phyloP scores from a whole-genome alignment of 2,888 invertebrate species.

The Netelia fuscicornis region DNA sequence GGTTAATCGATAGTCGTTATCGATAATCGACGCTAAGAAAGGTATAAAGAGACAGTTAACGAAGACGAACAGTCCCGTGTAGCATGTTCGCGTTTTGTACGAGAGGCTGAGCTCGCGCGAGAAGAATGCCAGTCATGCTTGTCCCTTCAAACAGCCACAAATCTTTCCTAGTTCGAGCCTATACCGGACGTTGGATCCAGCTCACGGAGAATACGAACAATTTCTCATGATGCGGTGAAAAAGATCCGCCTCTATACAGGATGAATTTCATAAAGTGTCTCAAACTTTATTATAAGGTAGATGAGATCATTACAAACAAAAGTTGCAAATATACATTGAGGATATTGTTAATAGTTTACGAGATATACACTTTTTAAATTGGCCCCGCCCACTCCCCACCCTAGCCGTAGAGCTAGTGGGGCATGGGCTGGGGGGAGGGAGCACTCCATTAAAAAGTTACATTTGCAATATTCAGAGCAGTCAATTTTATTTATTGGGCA shows the following conservation, averaged over 20 bases:
- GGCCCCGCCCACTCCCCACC: no score
- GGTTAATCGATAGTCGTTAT: constrained; percentile 53
- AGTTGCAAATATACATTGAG: no score
- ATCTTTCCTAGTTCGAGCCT: constrained; percentile 48
- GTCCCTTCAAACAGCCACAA: constrained; percentile 44
- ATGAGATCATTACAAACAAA: no score
- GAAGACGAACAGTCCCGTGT: constrained; percentile 17
- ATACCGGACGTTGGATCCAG: constrained; percentile 25
- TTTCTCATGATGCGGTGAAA: constrained; percentile 1
- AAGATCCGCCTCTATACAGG: background rate
- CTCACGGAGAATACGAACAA: constrained; percentile 26
- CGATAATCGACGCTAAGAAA: constrained; percentile 45
- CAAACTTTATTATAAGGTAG: no score
- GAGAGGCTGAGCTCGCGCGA: background rate
- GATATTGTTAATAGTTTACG: no score
- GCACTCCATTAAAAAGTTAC: no score
- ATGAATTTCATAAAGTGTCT: no score
- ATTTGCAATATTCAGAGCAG: no score
- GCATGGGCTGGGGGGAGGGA: no score
- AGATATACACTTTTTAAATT: no score
- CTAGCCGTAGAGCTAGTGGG: no score
- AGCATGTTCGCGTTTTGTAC: background rate
- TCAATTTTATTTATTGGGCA: no score
- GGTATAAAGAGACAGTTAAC: constrained; percentile 39
- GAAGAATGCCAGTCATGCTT: constrained; percentile 55